phyloP scores from a whole-genome alignment of 1,140 invertebrate genomes.

The Brachionus rubens region DNA sequence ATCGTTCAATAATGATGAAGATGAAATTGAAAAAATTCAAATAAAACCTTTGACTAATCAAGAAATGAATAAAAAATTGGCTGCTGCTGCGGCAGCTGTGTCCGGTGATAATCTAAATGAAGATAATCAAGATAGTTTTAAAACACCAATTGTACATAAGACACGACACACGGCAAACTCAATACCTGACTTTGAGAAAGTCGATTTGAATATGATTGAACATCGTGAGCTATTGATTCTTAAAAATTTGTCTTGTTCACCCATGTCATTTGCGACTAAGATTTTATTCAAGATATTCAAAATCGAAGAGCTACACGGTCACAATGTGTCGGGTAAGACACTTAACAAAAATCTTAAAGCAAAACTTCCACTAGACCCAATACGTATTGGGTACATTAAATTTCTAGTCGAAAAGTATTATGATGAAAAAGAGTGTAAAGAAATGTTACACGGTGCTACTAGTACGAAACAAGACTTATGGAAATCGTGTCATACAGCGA shows the following conservation, averaged over 20 bases:
- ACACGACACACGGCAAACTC: conserved; percentile 4
- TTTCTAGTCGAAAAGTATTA: conserved; percentile 45
- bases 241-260: conserved; percentile 35
- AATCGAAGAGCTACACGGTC: conserved; percentile 46
- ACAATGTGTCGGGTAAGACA: conserved; percentile 39
- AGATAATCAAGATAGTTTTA: background rate
- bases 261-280: conserved; percentile 42
- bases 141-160: background rate
- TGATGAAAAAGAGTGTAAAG: conserved; percentile 44
- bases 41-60: conserved; percentile 22
- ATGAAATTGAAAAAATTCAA: conserved; percentile 39
- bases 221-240: conserved; percentile 3
- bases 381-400: conserved; percentile 40
- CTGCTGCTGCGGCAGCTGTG: conserved; percentile 15
- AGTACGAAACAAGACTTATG: conserved; percentile 43
- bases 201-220: conserved; percentile 26
- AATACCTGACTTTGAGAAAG: conserved; percentile 44
- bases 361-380: conserved; percentile 25
- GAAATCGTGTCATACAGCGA: conserved; percentile 45
- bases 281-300: conserved; percentile 46
- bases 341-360: conserved; percentile 40
- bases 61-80: conserved; percentile 34
- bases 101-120: conserved; percentile 5
- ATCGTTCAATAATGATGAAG: background rate
- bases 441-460: conserved; percentile 37